Base-by-base conservation (phyloP, 2,797 vertebrate species). In the Anableps anableps region DNA sequence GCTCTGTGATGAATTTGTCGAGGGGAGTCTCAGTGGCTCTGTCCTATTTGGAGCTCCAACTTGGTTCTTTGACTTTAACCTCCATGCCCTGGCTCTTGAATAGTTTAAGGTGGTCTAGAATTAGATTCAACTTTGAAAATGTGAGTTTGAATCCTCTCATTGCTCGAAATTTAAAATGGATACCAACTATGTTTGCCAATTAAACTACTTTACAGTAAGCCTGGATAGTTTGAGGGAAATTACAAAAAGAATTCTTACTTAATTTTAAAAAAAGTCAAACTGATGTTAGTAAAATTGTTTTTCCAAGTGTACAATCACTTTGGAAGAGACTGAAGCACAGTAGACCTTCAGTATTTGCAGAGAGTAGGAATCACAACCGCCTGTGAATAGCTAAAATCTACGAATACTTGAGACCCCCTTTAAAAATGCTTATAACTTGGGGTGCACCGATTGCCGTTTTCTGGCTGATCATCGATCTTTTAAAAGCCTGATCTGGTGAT, bases 31-130 rank as follows among this genome's bases (percentile, higher is more conserved):
- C 92, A 82, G 72, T 92, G 92, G 93, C 84, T 91, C 89, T 93
- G 93, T 93, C 92, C 94, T 93, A 94, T 93, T 94, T 94, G 84
- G 83, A 85, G 83, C 86, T 88, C 74, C 77, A 81, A 77, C 70
- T 82, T 77, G 86, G 87, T 87, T 93, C 87, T 87, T 79, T 88
- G 87, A 82, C 85, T 83, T 79, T 16, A 85, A 76, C 75, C 53
- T 84, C n/a, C 78, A 74, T 80, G 80, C 87, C 87, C 84, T 90
- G 80, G 87, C 86, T 91, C 86, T 76, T 76, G 26, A 80, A 83
- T 75, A 80, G 64, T 72, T 75, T 78, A 79, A 82, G 85, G 79
- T 77, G 41, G 41, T 75, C 83, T 83, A 41, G 70, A 86, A 76
- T 86, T 74, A 29, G 79, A 77, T 51, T 83, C 74, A 85, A 80